phyloP scores from a whole-genome alignment of 2,888 invertebrate species.

The Nemapogon koenigi region DNA sequence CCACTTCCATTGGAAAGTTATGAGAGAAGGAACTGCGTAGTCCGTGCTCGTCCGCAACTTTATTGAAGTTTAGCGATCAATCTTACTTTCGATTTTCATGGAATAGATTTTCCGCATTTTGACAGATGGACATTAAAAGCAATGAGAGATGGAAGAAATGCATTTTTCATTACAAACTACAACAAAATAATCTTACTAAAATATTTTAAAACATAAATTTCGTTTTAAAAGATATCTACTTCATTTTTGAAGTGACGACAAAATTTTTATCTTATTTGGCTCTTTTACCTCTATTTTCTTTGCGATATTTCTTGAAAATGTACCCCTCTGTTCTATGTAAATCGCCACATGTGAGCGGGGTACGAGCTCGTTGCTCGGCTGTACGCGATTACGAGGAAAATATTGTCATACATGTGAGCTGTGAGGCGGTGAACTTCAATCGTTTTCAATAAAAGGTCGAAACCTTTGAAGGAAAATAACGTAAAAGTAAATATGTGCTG shows the following conservation, averaged over 20 bases:
- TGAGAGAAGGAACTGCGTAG: constrained; percentile 5
- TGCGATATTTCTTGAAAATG: constrained; percentile 1
- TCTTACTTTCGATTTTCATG: constrained; percentile 47
- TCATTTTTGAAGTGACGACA: too few relatives aligned
- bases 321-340: constrained; percentile 12
- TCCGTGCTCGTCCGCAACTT: constrained; percentile 24
- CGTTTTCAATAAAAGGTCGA: constrained; percentile 8
- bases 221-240: too few relatives aligned
- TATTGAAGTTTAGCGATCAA: constrained; percentile 43
- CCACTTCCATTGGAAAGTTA: constrained; percentile 8
- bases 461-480: constrained; percentile 9
- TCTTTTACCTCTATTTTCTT: constrained; percentile 5
- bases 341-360: constrained; percentile 8
- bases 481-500: background rate
- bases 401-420: constrained; percentile 8
- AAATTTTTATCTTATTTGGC: too few relatives aligned
- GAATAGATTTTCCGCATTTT: constrained; percentile 39
- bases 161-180: too few relatives aligned
- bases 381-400: constrained; percentile 9
- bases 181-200: too few relatives aligned
- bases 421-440: constrained; percentile 6
- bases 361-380: constrained; percentile 1
- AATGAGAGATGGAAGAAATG: too few relatives aligned
- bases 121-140: too few relatives aligned
- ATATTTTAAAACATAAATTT: too few relatives aligned